Evolutionary conservation across 2,797 vertebrate species (phyloP), one percentile per base, ranked within the genome.

Genomic region (Babyrousa celebensis): DNA sequence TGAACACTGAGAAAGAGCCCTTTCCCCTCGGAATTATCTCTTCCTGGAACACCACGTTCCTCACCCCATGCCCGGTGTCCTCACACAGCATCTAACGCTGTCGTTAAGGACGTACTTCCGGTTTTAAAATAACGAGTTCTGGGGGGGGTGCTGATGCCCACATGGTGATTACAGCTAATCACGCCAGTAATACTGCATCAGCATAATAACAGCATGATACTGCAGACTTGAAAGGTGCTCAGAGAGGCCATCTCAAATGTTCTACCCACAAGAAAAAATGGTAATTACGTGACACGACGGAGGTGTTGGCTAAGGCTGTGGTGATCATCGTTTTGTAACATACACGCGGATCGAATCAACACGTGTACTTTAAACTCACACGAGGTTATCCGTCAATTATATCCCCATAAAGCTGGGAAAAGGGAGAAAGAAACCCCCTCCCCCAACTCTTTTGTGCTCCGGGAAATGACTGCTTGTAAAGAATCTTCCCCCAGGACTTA

Each of bases 381-480:
- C 29, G 21, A 27, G 25, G 67, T 62, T 91, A 27, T 20, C 11
- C 48, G 56, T 62, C 40, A 91, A 72, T 36, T 52, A 27, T 18
- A 72, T 83, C 54, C 78, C 52, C 52, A 54, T 78, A 32, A 86
- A 70, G 36, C 52, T 52, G 74, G 48, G 2, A 23, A 14, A 17
- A 32, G 25, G 65, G 68, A 52, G 32, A n/a, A 32, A 70, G 32
- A 89, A 89, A 87, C 36, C 36, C 36, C 36, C 36, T 54, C 20
- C 25, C 25, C 29, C 20, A 4, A 82, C 20, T 23, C 21, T 77
- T n/a, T 62, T 48, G 27, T 67, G 12, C 84, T 93, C n/a, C 12
- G 91, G 62, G 43, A 91, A 75, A 87, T 68, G 48, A 54, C 11
- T 68, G 54, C 88, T n/a, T 94, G 25, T 43, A 72, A 93, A 93